These are phyloP conservation scores for Prorops nasuta DNA, from an alignment of 1,140 invertebrate species.

Conservation along the genomic window DNA sequence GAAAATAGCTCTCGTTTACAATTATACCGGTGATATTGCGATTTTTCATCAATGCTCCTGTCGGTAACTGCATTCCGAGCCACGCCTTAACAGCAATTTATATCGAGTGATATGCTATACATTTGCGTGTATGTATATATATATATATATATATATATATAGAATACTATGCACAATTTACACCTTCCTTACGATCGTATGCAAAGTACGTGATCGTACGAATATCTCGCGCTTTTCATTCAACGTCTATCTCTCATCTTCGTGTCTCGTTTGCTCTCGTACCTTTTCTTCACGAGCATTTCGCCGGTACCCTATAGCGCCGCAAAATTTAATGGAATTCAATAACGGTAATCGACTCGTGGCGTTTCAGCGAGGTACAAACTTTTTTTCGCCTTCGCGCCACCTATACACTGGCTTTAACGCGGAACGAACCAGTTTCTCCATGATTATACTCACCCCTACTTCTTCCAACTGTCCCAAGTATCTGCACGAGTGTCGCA, in stretches of 20 bases:
- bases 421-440: conserved; percentile 28
- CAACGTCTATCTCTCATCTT: too few relatives aligned
- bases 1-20: conserved; percentile 1
- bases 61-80: conserved; percentile 34
- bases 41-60: conserved; percentile 17
- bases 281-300: too few relatives aligned
- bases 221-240: too few relatives aligned
- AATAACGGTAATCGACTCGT: conserved; percentile 34
- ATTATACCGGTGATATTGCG: conserved; percentile 10
- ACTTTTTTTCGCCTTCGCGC: conserved; percentile 5
- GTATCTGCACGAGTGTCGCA: conserved; percentile 7
- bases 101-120: conserved; percentile 6
- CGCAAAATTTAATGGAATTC: conserved; percentile 32
- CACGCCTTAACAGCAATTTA: conserved; percentile 31
- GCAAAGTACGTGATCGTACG: too few relatives aligned
- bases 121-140: not conserved
- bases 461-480: conserved; percentile 14
- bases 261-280: too few relatives aligned
- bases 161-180: too few relatives aligned
- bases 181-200: too few relatives aligned
- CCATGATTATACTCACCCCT: conserved; percentile 10
- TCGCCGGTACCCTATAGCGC: too few relatives aligned
- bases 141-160: too few relatives aligned
- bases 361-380: conserved; percentile 17
- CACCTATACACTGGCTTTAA: not conserved